Evolutionary conservation across 2,888 invertebrate genomes (phyloP).

Genomic region (Drosophila macrothrix): DNA sequence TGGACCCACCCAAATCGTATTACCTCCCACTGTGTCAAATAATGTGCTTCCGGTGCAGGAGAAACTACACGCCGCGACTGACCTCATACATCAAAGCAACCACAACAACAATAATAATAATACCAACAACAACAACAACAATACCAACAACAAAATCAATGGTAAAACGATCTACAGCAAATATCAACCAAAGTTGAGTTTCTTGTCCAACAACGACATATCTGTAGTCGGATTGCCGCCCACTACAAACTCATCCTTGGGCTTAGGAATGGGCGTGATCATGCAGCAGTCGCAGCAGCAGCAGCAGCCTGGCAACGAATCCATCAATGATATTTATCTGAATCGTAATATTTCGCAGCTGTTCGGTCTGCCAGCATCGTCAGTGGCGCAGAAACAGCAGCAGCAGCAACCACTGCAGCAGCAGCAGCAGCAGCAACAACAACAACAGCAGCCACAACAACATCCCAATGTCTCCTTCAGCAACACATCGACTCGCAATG

Average conservation of each 20-base stretch:
- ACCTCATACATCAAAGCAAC: conserved; percentile 73
- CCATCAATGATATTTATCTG: conserved; percentile 83
- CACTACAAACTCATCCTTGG: conserved; percentile 37
- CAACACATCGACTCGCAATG: conserved; percentile 65
- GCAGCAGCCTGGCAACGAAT: conserved; percentile 67
- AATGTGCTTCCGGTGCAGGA: conserved; percentile 83
- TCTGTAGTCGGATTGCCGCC: conserved; percentile 26
- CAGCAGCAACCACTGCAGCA: conserved; percentile 27
- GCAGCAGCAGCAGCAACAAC: conserved; percentile 13
- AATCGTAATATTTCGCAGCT: conserved; percentile 83
- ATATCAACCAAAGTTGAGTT: conserved; percentile 78
- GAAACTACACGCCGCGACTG: conserved; percentile 79
- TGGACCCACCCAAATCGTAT: conserved; percentile 38
- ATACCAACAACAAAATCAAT: conserved; percentile 53
- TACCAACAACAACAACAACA: conserved; percentile 50
- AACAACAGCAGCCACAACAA: conserved; percentile 47
- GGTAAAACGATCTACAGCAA: conserved; percentile 49
- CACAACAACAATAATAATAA: conserved; percentile 59
- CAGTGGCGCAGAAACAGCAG: conserved; percentile 2
- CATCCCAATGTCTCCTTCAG: conserved; percentile 82
- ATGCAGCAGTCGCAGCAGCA: conserved; percentile 39
- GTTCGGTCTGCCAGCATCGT: conserved; percentile 68
- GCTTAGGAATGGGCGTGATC: conserved; percentile 52
- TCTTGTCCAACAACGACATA: conserved; percentile 76
- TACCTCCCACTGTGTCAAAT: conserved; percentile 74